These are phyloP conservation scores for Sericinus montela DNA, from an alignment of 2,888 invertebrate species.

Conservation along the genomic window DNA sequence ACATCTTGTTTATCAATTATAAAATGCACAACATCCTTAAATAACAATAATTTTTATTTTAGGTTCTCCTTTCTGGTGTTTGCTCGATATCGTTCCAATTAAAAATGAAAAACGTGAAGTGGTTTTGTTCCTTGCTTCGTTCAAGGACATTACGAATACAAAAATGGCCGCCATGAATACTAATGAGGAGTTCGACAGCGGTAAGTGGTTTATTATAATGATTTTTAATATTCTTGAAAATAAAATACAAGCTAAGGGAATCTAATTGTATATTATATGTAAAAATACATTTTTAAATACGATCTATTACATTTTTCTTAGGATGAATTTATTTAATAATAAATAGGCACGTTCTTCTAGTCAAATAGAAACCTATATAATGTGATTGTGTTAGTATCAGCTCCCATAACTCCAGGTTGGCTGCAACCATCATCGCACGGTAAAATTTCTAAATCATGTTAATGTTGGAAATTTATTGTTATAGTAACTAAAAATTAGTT, in stretches of 20 bases:
- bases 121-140: constrained; percentile 96
- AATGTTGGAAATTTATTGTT: not conserved
- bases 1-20: too few relatives aligned
- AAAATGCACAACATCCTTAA: too few relatives aligned
- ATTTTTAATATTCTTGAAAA: constrained; percentile 30
- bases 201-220: constrained; percentile 78
- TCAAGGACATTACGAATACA: constrained; percentile 96
- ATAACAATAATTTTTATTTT: constrained; percentile 33
- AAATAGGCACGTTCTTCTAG: constrained; percentile 66
- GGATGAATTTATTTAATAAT: constrained; percentile 28
- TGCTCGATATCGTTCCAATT: constrained; percentile 98
- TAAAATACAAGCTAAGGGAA: constrained; percentile 25
- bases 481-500: not conserved
- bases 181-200: constrained; percentile 92
- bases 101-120: constrained; percentile 99
- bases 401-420: constrained; percentile 62
- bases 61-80: constrained; percentile 97
- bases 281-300: too few relatives aligned
- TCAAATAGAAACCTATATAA: constrained; percentile 53
- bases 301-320: not conserved
- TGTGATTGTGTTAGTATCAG: constrained; percentile 65
- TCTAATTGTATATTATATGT: not conserved
- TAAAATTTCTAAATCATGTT: constrained; percentile 50
- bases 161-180: constrained; percentile 92
- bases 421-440: constrained; percentile 70